Percentiles rank a stretch among this genome's conserved stretches.
Conservation (phyloP, 37 sponge, comb jelly and placozoan species). For the Dysidea cf. avara region DNA sequence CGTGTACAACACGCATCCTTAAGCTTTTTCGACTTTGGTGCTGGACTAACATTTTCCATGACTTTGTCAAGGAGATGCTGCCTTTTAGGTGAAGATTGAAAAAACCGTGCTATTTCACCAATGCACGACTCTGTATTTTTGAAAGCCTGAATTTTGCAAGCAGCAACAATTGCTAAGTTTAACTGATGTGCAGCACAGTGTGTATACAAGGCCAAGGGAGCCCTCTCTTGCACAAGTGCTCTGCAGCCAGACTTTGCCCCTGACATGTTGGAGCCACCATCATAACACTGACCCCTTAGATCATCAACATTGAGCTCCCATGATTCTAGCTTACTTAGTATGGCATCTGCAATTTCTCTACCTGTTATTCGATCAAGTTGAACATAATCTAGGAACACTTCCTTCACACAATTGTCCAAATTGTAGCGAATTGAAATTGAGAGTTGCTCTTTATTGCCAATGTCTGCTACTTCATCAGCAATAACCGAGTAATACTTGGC, state of each 20-base stretch:
- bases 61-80: conserved; percentile 53
- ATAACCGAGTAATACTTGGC: conserved; percentile 50
- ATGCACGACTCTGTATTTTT: conserved; percentile 28
- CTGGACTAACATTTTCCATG: conserved; percentile 10
- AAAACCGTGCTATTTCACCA: conserved; percentile 42
- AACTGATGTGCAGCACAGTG: conserved; percentile 39
- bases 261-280: conserved; percentile 17
- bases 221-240: conserved; percentile 17
- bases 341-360: conserved; percentile 20
- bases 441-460: conserved; percentile 39
- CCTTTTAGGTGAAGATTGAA: conserved; percentile 59
- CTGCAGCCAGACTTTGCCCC: conserved; percentile 17
- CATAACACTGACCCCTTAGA: conserved; percentile 32
- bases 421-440: conserved; percentile 41
- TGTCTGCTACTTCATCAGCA: conserved; percentile 46
- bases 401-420: not conserved
- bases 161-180: conserved; percentile 42
- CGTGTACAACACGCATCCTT: conserved; percentile 55
- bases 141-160: conserved; percentile 24
- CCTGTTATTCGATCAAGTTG: conserved; percentile 48
- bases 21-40: conserved; percentile 22
- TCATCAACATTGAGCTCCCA: not conserved
- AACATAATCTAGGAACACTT: conserved; percentile 23
- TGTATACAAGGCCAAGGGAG: conserved; percentile 10
- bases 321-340: conserved; percentile 4